These are phyloP conservation scores for Merluccius polli DNA, from an alignment of 2,797 vertebrate species.

Conservation along the genomic window DNA sequence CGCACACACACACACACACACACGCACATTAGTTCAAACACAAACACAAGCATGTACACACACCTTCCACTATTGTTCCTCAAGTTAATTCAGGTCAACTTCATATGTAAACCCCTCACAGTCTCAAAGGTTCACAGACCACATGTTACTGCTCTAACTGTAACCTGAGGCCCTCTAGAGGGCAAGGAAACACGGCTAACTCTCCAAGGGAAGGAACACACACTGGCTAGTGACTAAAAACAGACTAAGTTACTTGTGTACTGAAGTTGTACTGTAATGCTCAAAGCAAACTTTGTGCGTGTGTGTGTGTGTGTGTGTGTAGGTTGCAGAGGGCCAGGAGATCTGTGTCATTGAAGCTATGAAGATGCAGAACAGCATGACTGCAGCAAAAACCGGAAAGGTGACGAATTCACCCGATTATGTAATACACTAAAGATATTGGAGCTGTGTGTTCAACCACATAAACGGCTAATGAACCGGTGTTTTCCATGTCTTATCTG, in stretches of 20 bases:
- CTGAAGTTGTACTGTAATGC: too few species aligned
- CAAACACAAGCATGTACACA: background rate
- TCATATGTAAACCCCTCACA: too few species aligned
- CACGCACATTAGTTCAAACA: background rate
- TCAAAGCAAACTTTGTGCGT: background rate
- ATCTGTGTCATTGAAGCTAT: constrained; percentile 99
- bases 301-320: constrained; percentile 18
- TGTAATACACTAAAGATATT: background rate
- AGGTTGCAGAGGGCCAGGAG: constrained; percentile 96
- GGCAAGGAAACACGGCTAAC: too few species aligned
- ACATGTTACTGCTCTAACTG: too few species aligned
- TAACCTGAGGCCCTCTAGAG: too few species aligned
- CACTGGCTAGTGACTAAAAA: too few species aligned
- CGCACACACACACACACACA: background rate
- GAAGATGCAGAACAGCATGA: constrained; percentile 99
- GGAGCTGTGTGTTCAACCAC: background rate
- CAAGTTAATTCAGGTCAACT: too few species aligned
- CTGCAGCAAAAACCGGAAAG: constrained; percentile 87
- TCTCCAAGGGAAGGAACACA: too few species aligned
- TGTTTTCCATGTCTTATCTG: background rate
- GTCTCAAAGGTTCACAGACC: too few species aligned
- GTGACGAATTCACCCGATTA: constrained; percentile 57
- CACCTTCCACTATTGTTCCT: too few species aligned
- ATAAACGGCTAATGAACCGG: background rate
- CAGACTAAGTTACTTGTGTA: too few species aligned